phyloP scores from a whole-genome alignment of 2,888 invertebrate genomes.

The Dicycla oo region DNA sequence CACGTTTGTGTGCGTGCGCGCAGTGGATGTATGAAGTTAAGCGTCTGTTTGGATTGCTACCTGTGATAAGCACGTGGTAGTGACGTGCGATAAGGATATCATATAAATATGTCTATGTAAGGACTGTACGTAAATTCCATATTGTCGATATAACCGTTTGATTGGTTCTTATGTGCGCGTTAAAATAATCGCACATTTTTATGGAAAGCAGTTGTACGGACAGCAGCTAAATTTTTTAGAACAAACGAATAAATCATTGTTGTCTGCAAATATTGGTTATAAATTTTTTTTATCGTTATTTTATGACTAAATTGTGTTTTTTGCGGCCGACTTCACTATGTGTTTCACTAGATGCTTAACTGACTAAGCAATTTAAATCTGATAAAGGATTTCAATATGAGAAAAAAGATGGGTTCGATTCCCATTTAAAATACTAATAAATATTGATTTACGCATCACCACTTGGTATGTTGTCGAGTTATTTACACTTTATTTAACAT shows the following conservation, averaged over 20 bases:
- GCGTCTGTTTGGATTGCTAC: constrained; percentile 1
- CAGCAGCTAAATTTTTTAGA: not conserved
- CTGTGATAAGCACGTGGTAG: not conserved
- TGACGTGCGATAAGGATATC: not conserved
- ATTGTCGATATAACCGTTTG: not conserved
- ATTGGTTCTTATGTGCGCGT: not conserved
- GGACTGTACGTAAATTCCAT: not conserved
- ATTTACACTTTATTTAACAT: no score
- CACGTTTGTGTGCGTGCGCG: not conserved
- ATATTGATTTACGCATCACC: not conserved
- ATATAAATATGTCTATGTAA: not conserved
- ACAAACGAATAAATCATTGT: not conserved
- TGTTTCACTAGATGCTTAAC: not conserved
- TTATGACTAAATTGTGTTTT: not conserved
- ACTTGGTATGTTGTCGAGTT: not conserved
- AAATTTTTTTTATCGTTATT: not conserved
- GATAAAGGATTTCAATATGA: not conserved
- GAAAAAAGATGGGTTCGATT: constrained; percentile 25
- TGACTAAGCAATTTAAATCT: not conserved
- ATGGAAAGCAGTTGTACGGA: not conserved
- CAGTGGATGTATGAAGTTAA: not conserved
- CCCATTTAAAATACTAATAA: constrained; percentile 5
- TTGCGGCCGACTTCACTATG: not conserved
- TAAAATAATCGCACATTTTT: not conserved
- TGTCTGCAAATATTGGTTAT: not conserved